Conservation (phyloP, 35 echinoderm and acorn worm genomes). For the Patiria miniata region DNA sequence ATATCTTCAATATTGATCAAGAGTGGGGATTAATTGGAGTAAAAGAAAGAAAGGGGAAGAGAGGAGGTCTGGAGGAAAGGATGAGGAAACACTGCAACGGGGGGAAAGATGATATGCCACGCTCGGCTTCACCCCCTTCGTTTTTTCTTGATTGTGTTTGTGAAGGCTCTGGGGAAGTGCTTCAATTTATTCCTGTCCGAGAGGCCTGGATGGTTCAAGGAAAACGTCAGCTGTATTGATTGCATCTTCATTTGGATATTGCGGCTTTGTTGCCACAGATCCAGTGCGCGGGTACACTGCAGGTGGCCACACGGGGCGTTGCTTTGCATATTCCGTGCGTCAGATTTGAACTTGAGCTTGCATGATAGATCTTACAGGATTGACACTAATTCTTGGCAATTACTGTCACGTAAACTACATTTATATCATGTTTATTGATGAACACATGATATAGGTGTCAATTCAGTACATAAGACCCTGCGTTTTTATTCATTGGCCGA, state of each 20-base stretch:
- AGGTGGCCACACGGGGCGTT: slow-evolving; percentile 5
- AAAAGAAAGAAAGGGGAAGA: background rate
- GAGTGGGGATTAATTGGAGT: background rate
- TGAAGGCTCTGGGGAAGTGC: slow-evolving; percentile 8
- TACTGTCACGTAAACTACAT: no score
- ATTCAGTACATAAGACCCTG: no score
- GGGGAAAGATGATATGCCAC: slow-evolving; percentile 3
- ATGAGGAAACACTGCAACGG: background rate
- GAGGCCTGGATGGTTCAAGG: slow-evolving; percentile 13
- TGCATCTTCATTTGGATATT: slow-evolving; percentile 24
- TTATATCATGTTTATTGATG: no score
- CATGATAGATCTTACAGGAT: no score
- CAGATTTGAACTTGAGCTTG: no score
- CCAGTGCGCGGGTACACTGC: background rate
- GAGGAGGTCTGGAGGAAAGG: background rate
- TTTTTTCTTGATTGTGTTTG: slow-evolving; percentile 21
- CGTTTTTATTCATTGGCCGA: no score
- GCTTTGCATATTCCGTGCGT: background rate
- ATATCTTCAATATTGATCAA: slow-evolving; percentile 8
- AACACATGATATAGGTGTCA: no score
- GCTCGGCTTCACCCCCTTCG: background rate
- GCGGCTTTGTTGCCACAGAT: slow-evolving; percentile 2
- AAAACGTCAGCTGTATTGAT: slow-evolving; percentile 29
- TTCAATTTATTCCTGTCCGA: slow-evolving; percentile 23
- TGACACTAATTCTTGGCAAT: no score